Conservation (phyloP, 2,113 vertebrate genomes). For the Onychorhynchus coronatus region DNA sequence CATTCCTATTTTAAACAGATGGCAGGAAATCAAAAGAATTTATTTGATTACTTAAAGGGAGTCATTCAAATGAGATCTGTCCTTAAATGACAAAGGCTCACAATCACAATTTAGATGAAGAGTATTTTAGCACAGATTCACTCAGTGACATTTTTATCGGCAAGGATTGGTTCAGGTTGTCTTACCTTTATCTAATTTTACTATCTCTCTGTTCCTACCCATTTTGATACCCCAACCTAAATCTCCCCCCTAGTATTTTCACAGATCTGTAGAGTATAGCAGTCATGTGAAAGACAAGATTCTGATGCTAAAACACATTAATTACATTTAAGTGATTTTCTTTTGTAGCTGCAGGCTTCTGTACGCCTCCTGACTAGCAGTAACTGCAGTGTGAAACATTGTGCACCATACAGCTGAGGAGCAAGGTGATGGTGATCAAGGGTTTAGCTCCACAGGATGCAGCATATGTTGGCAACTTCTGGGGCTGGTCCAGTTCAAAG, state of each 20-base stretch:
- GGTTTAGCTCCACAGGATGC: neutral
- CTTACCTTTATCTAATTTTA: neutral
- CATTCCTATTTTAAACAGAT: neutral
- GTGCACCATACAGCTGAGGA: neutral
- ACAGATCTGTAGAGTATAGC: neutral
- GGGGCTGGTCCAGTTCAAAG: neutral
- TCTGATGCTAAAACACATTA: neutral
- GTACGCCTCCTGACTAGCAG: neutral
- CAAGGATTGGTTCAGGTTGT: neutral
- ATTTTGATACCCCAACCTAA: neutral
- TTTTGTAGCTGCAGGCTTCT: neutral
- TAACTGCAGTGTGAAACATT: neutral
- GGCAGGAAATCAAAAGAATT: neutral
- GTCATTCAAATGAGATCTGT: neutral
- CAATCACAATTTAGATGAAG: neutral
- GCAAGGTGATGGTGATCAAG: neutral
- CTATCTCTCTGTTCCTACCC: neutral
- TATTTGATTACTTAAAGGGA: neutral
- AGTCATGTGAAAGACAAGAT: neutral
- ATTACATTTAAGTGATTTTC: neutral
- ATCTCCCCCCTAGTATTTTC: neutral
- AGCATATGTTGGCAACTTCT: neutral
- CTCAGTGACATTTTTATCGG: neutral
- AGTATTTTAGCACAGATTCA: neutral
- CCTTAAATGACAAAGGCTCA: neutral